A percentile compares a stretch with the other conserved stretches of the same genome.
Conservation (phyloP, 2,113 vertebrate species). For the Scartelaos histophorus region DNA sequence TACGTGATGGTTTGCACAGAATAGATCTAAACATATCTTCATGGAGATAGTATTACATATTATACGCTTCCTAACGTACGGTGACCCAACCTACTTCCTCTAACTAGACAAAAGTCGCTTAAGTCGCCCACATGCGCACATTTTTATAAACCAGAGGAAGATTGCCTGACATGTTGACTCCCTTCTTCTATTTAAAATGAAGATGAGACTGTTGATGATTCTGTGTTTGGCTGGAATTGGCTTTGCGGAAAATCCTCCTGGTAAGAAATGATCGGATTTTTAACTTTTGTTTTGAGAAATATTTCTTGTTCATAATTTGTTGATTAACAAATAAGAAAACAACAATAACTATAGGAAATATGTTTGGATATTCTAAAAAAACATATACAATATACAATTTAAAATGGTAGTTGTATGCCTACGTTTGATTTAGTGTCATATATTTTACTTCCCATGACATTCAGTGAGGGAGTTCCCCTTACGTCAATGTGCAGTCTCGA, state of each 20-base stretch:
- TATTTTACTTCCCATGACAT: slow-evolving; percentile 5
- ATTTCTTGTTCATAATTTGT: background rate
- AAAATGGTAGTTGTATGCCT: background rate
- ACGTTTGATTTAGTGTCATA: background rate
- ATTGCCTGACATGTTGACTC: background rate
- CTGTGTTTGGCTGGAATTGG: background rate
- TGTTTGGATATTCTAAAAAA: background rate
- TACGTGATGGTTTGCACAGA: too few relatives aligned
- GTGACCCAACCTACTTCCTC: background rate
- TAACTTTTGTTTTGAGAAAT: background rate
- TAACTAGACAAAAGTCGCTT: background rate
- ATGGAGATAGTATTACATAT: too few relatives aligned
- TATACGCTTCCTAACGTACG: too few relatives aligned
- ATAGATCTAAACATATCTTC: too few relatives aligned
- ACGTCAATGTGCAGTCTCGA: background rate
- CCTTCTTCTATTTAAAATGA: background rate
- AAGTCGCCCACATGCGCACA: background rate
- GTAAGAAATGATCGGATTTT: background rate
- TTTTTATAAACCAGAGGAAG: background rate
- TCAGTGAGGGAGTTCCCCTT: background rate
- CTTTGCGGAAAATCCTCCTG: background rate
- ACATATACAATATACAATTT: background rate
- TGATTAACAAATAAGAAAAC: background rate
- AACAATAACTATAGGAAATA: background rate
- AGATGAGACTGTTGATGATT: background rate